These are phyloP conservation scores for Otis tarda DNA, from an alignment of 2,113 vertebrate genomes.

Conservation along the genomic window DNA sequence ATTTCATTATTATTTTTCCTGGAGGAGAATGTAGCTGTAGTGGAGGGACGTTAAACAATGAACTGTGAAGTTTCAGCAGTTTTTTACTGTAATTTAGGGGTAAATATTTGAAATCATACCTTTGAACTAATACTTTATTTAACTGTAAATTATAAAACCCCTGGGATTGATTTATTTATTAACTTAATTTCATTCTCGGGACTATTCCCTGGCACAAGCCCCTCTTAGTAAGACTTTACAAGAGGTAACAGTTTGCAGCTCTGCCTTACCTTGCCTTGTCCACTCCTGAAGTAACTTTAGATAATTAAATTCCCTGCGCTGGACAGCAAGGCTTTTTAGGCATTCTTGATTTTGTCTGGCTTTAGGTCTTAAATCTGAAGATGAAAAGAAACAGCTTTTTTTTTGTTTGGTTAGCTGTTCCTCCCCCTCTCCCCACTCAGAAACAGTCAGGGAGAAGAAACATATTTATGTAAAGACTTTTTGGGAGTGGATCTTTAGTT, in stretches of 20 bases:
- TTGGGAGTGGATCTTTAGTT: background rate
- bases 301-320: background rate
- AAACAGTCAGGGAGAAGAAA: background rate
- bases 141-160: background rate
- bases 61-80: background rate
- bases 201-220: background rate
- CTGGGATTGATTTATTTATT: background rate
- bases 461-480: background rate
- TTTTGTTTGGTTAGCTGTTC: background rate
- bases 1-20: background rate
- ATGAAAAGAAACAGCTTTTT: slow-evolving; percentile 22
- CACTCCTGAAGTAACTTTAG: background rate
- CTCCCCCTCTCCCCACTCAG: background rate
- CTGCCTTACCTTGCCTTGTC: background rate
- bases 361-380: background rate
- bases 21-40: background rate
- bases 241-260: background rate
- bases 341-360: slow-evolving; percentile 36
- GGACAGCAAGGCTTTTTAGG: background rate
- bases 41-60: background rate
- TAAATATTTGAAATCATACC: background rate
- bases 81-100: background rate
- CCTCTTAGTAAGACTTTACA: background rate
- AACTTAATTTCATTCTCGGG: background rate
- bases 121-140: background rate